These are phyloP conservation scores for Parauchenoglanis punctatus DNA, from an alignment of 2,797 vertebrate species.

Conservation along the genomic window DNA sequence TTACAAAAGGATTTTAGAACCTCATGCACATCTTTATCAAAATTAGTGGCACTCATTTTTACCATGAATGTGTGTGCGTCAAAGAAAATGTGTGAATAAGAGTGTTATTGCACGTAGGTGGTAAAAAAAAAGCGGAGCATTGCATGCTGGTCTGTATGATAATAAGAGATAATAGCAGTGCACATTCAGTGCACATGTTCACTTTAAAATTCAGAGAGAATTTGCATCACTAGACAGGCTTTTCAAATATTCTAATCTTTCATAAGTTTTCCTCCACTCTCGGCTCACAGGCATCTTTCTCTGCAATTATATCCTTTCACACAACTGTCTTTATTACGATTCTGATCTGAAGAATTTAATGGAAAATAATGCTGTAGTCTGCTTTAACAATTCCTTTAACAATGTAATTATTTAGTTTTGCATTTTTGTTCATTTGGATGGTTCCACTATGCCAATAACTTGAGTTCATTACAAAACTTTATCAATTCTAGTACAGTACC, in stretches of 20 bases:
- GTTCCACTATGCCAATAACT: neutral
- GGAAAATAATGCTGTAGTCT: neutral
- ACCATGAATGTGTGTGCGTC: neutral
- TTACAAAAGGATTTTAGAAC: constrained; percentile 27
- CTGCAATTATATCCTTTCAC: constrained; percentile 38
- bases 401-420: neutral
- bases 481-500: neutral
- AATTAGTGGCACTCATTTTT: constrained; percentile 20
- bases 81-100: neutral
- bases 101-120: neutral
- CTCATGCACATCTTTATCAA: neutral
- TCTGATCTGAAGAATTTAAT: constrained; percentile 25
- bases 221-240: constrained; percentile 33
- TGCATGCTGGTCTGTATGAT: constrained; percentile 13
- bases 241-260: neutral
- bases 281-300: constrained; percentile 38
- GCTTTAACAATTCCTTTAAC: neutral
- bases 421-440: neutral
- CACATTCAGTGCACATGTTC: constrained; percentile 25
- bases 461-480: neutral
- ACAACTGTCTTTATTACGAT: constrained; percentile 48
- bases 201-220: constrained; percentile 48
- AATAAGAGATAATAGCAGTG: constrained; percentile 6
- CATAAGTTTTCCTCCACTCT: neutral
- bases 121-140: constrained; percentile 34